Evolutionary conservation across 2,797 vertebrate species (phyloP), one percentile per base, ranked within the genome.

Genomic region (Lithobates sylvaticus): DNA sequence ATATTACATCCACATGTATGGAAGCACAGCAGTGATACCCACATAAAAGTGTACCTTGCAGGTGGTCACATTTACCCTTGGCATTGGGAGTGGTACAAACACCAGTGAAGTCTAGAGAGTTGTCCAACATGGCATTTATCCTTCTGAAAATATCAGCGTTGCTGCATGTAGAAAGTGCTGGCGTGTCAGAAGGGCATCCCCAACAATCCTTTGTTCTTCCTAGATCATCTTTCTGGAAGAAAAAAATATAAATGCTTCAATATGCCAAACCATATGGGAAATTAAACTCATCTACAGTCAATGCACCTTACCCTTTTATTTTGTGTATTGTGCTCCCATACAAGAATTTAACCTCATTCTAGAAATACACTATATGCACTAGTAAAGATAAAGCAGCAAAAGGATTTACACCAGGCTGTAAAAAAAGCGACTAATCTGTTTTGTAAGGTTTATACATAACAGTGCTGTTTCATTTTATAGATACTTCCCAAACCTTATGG

Each of bases 121-220:
- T 98, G 84, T 97, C 98, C 94, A 99, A 92, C 94, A 99, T 97
- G 83, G 96, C 96, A 91, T 99, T 99, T 97, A 99, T 99, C 90
- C 95, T 95, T 89, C 97, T 97, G 92, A 99, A 99, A 90, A 98
- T 95, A 89, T 94, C 96, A 9, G 98, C 98, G 93, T 99, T 99
- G 93, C 97, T 98, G 93, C 98, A 99, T 12, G 97, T 97, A 82
- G 97, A 97, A 86, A 99, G 92, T 0, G 97, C 97, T 83, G 97
- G 96, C 61, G 96, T 94, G 75, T 96, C 96, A 0, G 90, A 90
- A 39, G 91, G 88, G 76, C 81, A 87, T 88, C 97, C 96, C 91
- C 97, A 96, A 91, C 93, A 95, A 84, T 97, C 96, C 58, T 95
- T 96, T 90, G 92, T 93, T 90, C 94, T 96, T 86, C 90, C 91